phyloP scores from a whole-genome alignment of 2,113 vertebrate genomes.

The Campylomormyrus numenius region DNA sequence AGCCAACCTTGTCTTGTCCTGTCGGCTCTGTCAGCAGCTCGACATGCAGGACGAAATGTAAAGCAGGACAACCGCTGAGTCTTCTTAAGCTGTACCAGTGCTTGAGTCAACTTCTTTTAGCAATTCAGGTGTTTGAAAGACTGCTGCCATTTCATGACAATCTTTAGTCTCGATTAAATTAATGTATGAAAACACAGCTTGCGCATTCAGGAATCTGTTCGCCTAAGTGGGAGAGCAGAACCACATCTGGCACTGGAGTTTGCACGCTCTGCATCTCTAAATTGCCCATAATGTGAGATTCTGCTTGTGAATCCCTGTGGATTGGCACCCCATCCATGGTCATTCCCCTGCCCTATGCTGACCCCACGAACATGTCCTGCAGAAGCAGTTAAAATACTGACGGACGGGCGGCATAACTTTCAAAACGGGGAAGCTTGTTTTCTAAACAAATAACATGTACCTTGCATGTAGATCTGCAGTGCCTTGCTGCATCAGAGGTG shows the following conservation, averaged over 20 bases:
- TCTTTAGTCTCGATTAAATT: not conserved
- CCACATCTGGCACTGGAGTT: not conserved
- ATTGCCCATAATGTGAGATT: not conserved
- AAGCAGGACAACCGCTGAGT: not conserved
- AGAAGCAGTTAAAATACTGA: not conserved
- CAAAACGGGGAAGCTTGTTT: not conserved
- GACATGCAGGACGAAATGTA: not conserved
- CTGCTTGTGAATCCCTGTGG: not conserved
- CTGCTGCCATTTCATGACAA: not conserved
- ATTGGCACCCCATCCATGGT: not conserved
- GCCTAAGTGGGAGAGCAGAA: not conserved
- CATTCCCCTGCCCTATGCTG: not conserved
- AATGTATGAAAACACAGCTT: not conserved
- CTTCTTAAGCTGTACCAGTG: not conserved
- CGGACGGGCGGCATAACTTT: not conserved
- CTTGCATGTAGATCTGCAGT: too few relatives aligned
- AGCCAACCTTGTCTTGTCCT: not conserved
- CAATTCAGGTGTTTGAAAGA: not conserved
- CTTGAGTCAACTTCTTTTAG: not conserved
- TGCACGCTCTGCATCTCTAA: not conserved
- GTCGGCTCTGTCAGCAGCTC: not conserved
- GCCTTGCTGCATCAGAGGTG: not conserved
- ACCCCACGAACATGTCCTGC: not conserved
- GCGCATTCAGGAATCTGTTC: not conserved
- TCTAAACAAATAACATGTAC: not conserved